Evolutionary conservation across 1,140 invertebrate genomes (phyloP), one percentile per base, ranked within the genome.

Genomic region (Drosophila micromelanica): DNA sequence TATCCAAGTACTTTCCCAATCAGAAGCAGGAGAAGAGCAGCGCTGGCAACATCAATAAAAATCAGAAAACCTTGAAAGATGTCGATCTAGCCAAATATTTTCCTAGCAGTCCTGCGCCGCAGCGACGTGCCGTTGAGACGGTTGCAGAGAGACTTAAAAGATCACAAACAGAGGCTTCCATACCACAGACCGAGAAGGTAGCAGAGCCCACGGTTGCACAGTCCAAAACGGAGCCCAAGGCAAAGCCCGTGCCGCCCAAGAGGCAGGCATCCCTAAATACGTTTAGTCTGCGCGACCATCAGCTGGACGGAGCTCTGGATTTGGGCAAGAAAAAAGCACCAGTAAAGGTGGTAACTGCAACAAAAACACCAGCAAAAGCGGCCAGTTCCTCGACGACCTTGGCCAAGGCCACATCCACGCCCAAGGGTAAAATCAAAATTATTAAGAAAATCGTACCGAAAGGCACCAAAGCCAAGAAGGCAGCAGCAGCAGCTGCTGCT

Each of bases 1-100:
- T 92, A 0, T 87, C 91, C 20, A 92, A 92, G 59, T 92, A 92
- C 45, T 92, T 92, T 75, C 91, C 91, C 23, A 89, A 91, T 54
- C 90, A 90, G 40, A 91, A 92, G 63, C 72, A 70, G 13, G 79
- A 90, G 43, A 92, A 91, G 55, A 74, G 70, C 35, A 49, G 61
- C 23, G n/a, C 87, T 0, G 72, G 49, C 15, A 82, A 77, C 3
- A 80, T 76, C 2, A 92, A 92, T 68, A 91, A 92, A 63, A 90
- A 81, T 55, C 91, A 92, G 30, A 91, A 92, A 52, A 90, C 85
- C 7, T 40, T 92, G 0, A 92, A 92, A 32, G 91, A 92, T 57
- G 87, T 92, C 0, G 89, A 92, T 71, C 45, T 92, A n/a, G 73
- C 80, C 6, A 92, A 91, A 46, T 92, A 92, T 38, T 92, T 92